phyloP scores from a whole-genome alignment of 2,113 vertebrate species.

The Antennarius striatus region DNA sequence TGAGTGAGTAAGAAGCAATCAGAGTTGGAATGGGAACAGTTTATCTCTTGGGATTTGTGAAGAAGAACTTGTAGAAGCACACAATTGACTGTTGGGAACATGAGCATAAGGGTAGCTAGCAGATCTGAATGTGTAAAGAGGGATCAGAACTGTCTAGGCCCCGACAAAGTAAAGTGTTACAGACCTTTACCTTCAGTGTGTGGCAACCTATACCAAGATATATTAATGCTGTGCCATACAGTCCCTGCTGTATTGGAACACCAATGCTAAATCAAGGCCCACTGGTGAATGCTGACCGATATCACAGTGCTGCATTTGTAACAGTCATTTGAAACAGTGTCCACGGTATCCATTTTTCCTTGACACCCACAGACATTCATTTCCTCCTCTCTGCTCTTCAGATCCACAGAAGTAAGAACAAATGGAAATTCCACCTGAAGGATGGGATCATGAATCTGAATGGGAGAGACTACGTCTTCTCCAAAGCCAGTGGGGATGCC shows the following conservation, averaged over 20 bases:
- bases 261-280: constrained; percentile 1
- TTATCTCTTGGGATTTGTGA: too few relatives aligned
- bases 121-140: too few relatives aligned
- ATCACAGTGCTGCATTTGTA: background rate
- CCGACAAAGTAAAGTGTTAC: too few relatives aligned
- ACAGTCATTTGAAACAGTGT: constrained; percentile 20
- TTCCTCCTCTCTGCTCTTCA: constrained; percentile 68
- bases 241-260: background rate
- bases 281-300: background rate
- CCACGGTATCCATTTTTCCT: constrained; percentile 35
- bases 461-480: constrained; percentile 98
- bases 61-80: too few relatives aligned
- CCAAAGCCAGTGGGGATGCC: constrained; percentile 99
- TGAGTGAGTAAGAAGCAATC: too few relatives aligned
- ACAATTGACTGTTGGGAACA: too few relatives aligned
- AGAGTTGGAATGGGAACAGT: too few relatives aligned
- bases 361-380: constrained; percentile 35
- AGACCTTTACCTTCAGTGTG: too few relatives aligned
- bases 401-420: constrained; percentile 99
- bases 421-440: constrained; percentile 99
- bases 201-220: background rate
- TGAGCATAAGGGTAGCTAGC: too few relatives aligned
- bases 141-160: too few relatives aligned
- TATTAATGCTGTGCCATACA: background rate
- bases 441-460: constrained; percentile 99